These are phyloP conservation scores for Cremastobaeus sp. DNA, from an alignment of 2,888 invertebrate species.

Conservation along the genomic window DNA sequence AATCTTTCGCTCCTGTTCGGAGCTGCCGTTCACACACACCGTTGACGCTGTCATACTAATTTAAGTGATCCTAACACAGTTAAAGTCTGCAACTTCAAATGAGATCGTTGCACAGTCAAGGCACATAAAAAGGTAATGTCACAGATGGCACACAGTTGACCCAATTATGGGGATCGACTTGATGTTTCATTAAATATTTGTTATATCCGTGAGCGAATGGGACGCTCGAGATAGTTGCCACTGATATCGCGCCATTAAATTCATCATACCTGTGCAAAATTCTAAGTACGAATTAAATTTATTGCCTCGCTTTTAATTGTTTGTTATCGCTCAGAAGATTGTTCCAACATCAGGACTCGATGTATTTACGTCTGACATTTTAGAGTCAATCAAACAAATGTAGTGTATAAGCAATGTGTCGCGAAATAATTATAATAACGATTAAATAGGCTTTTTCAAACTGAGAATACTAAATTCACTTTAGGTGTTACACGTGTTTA, in stretches of 20 bases:
- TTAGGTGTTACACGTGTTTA: too few relatives aligned
- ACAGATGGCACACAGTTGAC: slow-evolving; percentile 38
- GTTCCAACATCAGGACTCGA: too few relatives aligned
- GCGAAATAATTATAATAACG: too few relatives aligned
- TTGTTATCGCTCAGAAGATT: slow-evolving; percentile 7
- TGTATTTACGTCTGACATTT: too few relatives aligned
- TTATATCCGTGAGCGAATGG: slow-evolving; percentile 18
- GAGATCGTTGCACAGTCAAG: slow-evolving; percentile 28
- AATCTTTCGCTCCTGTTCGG: slow-evolving; percentile 7
- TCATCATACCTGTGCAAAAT: slow-evolving; percentile 12
- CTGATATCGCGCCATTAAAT: slow-evolving; percentile 10
- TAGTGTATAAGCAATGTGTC: too few relatives aligned
- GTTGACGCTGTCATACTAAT: slow-evolving; percentile 24
- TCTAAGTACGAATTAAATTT: slow-evolving; percentile 21
- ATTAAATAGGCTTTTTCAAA: too few relatives aligned
- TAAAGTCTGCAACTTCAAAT: slow-evolving; percentile 27
- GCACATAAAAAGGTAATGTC: slow-evolving; percentile 27
- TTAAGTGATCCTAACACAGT: slow-evolving; percentile 32
- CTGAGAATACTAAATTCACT: too few relatives aligned
- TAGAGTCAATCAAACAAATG: too few relatives aligned
- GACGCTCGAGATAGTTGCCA: slow-evolving; percentile 23
- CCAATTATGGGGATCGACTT: slow-evolving; percentile 36
- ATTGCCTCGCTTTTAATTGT: slow-evolving; percentile 12
- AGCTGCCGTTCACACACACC: neutral
- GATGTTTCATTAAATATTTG: slow-evolving; percentile 44